phyloP scores from a whole-genome alignment of 37 sponge, comb jelly and placozoan genomes.

The Chondrilla cf. caribensis region DNA sequence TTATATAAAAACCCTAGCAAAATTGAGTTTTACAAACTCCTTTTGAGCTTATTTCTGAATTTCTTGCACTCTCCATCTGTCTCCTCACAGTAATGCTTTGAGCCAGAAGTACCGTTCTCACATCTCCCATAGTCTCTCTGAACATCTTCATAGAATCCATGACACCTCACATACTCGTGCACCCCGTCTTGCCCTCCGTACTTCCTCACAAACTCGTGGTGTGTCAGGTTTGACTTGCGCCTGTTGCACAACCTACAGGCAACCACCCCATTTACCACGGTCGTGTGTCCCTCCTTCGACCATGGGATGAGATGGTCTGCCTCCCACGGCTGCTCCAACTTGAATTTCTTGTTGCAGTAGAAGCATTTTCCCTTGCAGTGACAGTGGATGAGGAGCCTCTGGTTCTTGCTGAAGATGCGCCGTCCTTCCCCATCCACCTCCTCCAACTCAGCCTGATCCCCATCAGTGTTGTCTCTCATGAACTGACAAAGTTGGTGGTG shows the following conservation, averaged over 20 bases:
- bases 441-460: neutral
- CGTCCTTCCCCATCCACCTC: conserved; percentile 10
- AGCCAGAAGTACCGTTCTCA: neutral
- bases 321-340: conserved; percentile 7
- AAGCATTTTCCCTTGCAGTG: conserved; percentile 19
- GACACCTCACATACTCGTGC: neutral
- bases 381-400: neutral
- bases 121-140: neutral
- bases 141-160: neutral
- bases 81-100: neutral
- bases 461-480: conserved; percentile 11
- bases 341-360: conserved; percentile 2
- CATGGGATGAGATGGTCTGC: conserved; percentile 16
- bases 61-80: conserved; percentile 22
- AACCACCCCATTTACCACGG: conserved; percentile 8
- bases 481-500: neutral
- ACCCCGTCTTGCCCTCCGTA: conserved; percentile 4
- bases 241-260: conserved; percentile 17
- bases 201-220: conserved; percentile 10
- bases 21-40: neutral
- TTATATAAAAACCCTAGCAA: too few species aligned
- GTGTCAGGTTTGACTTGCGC: conserved; percentile 17
- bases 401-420: conserved; percentile 19
- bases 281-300: conserved; percentile 24
- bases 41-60: neutral